Evolutionary conservation across 2,797 vertebrate genomes (phyloP), one percentile per base, ranked within the genome.

Genomic region (Chromis chromis): DNA sequence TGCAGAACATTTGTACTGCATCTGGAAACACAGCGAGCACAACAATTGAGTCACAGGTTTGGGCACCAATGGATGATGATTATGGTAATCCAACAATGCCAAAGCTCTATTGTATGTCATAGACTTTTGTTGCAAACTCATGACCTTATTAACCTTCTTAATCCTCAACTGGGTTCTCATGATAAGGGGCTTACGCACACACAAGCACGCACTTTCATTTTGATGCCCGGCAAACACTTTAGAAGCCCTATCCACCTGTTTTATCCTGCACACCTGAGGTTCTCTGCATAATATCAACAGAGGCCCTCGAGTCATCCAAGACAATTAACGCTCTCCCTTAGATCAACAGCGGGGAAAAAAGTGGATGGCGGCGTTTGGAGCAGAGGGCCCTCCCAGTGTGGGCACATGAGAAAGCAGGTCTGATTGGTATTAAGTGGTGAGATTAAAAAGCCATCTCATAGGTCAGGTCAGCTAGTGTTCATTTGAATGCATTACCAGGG

Each of bases 131-230:
- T 86, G 76, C 90, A 87, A 89, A 89, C 83, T 72, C 63, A 2
- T 92, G 92, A 94, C 91, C 93, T 92, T 91, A 93, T 94, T 94
- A 93, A 92, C 92, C 90, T 90, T 86, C 77, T 58, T 92, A 94
- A 93, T 90, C 91, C 88, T 86, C 68, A 48, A 75, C 91, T 91
- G 90, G 82, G 78, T 82, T 83, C 80, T 80, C 71, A 68, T 74
- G 86, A 93, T 93, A 94, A 93, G 91, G 86, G 81, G 86, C 86
- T 94, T 91, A 90, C 81, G 3, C 70, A 78, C 82, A 78, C 79
- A 70, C 72, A 71, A 49, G 55, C 67, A 25, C 14, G 16, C 72
- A 86, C 76, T 85, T 81, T 76, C 70, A 78, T 81, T 91, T 83
- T 86, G 89, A 85, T 79, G 85, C 71, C 76, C 66, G 16, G 84